A percentile compares a stretch with the other conserved stretches of the same genome.
Evolutionary conservation across 1,140 invertebrate genomes (phyloP).

Genomic region (Orius insidiosus): DNA sequence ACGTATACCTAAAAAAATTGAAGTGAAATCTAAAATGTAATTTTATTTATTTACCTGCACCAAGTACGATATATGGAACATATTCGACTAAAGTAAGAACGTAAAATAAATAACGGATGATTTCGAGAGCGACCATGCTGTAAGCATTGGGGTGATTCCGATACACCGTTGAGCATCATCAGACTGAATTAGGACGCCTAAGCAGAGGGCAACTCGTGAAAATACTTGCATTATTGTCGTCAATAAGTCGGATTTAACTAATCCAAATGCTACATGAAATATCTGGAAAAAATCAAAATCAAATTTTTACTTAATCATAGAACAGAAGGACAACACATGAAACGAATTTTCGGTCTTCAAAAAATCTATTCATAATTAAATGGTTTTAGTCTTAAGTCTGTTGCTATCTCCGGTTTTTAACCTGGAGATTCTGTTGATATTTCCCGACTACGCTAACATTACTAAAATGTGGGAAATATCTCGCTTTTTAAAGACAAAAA

Average conservation of each 20-base stretch:
- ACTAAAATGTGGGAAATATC: no score
- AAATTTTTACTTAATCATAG: no score
- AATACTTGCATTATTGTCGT: slow-evolving; percentile 77
- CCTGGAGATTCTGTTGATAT: no score
- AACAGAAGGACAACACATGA: no score
- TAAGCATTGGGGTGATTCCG: slow-evolving; percentile 57
- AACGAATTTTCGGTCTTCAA: no score
- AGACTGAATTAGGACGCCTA: slow-evolving; percentile 57
- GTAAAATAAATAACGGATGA: slow-evolving; percentile 86
- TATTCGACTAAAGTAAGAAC: slow-evolving; percentile 55
- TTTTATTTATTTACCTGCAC: slow-evolving; percentile 36
- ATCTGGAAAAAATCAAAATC: slow-evolving; percentile 42
- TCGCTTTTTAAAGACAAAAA: no score
- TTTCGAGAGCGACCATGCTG: slow-evolving; percentile 88
- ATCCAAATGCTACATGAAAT: slow-evolving; percentile 55
- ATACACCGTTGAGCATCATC: slow-evolving; percentile 39
- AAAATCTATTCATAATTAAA: no score
- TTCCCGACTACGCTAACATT: no score
- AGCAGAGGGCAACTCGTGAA: slow-evolving; percentile 75
- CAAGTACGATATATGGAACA: slow-evolving; percentile 57
- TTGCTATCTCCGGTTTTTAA: no score
- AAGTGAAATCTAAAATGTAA: not conserved
- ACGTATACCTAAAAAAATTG: slow-evolving; percentile 58
- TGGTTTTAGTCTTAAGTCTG: no score
- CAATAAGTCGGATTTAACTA: slow-evolving; percentile 67